Evolutionary conservation across 1,140 invertebrate species (phyloP).

Genomic region (Procambarus clarkii): DNA sequence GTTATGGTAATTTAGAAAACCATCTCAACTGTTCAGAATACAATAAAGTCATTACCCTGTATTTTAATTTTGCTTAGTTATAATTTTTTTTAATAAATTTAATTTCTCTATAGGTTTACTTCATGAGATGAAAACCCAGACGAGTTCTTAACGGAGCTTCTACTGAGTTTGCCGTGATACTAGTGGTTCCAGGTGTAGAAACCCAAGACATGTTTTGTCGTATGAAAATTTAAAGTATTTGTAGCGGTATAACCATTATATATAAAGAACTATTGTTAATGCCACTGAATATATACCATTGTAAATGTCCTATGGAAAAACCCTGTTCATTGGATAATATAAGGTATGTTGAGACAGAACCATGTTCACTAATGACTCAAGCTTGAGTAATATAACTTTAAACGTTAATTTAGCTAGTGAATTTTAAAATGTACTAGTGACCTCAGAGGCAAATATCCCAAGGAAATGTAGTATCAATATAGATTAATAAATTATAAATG

Average conservation of each 20-base stretch:
- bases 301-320: background rate
- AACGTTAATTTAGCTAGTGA: no score
- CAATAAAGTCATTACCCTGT: no score
- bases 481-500: no score
- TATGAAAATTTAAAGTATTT: background rate
- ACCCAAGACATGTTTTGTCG: background rate
- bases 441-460: no score
- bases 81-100: conserved; percentile 27
- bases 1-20: no score
- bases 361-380: no score
- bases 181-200: background rate
- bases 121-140: conserved; percentile 80
- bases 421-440: no score
- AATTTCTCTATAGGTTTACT: conserved; percentile 79
- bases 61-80: background rate
- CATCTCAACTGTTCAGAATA: no score
- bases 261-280: background rate
- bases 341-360: no score
- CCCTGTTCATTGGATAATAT: no score
- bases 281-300: background rate
- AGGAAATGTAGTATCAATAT: no score
- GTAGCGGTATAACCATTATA: background rate
- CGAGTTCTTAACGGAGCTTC: conserved; percentile 79
- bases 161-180: conserved; percentile 72
- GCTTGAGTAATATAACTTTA: no score